Evolutionary conservation across 2,797 vertebrate species (phyloP), one percentile per base, ranked within the genome.

Genomic region (Peromyscus melanophrys): DNA sequence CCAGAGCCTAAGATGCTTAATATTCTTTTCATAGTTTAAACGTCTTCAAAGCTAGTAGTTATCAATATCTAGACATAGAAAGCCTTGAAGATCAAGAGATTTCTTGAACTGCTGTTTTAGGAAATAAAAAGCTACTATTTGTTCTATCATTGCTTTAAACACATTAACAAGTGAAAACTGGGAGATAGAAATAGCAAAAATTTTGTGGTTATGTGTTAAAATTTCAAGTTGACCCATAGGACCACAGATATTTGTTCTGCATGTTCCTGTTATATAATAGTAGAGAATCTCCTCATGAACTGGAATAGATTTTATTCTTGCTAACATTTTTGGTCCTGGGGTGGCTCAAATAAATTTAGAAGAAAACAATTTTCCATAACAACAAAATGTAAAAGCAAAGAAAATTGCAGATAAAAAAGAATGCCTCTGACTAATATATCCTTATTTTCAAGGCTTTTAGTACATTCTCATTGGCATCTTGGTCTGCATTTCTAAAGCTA

Each of bases 111-210:
- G 83, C 69, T 94, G 23, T 88, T 87, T 86, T 78, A 9, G 19
- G 40, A 96, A 86, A 76, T 77, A 55, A 19, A 21, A 78, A 86
- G 11, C 21, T 96, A 40, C 11, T 17, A 61, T 87, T 76, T 94
- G 83, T 92, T 21, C 21, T 67, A 3, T 73, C 13, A 19, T 75
- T 63, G 61, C 69, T 85, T 89, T 37, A 94, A 89, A 76, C 46
- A 97, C 40, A 91, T 86, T 95, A 91, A 78, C 55, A 96, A 96
- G 84, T 88, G 40, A 93, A 96, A 95, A 91, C 84, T 94, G 69
- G 83, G 55, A 83, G 37, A 63, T 61, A 46, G 77, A 89, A 91
- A 91, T 57, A 92, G 69, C 21, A 71, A 86, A 63, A 9, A 17
- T 65, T 95, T 65, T 71, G 57, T 87, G 23, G 21, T 67, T 94